Base-by-base conservation (phyloP, 2,113 vertebrate genomes). In the Echinops telfairi region DNA sequence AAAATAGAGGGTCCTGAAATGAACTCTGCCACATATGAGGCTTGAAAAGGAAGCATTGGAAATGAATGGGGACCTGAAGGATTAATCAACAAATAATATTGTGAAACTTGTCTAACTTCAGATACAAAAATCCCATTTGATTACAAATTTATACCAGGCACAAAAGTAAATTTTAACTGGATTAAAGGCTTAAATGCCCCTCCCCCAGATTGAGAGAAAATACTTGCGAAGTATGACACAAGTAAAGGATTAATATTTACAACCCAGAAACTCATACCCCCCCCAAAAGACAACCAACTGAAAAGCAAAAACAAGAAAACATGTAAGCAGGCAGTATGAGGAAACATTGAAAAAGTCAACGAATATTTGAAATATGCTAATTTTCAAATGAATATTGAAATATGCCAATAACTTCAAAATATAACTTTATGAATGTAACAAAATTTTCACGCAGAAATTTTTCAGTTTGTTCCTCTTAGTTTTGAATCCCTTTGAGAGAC, bases 121-220 rank as follows among this genome's bases (percentile, higher is more conserved):
- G 86, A 29, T 36, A 93, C 64, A 83, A 91, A 95, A 94, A 89
- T 89, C n/a, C 38, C 19, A 87, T 88, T 94, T 90, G 77, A 93
- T 86, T 91, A 6, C 20, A 88, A 78, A 91, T 86, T 93, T 81
- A 20, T 77, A 86, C 7, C 36, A 92, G 82, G 89, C 17, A 90
- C 76, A 31, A 88, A 68, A 92, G 90, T 88, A 90, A 90, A 93
- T 71, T 92, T 90, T n/a, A 89, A 80, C 82, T 84, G 60, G 66
- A 94, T 87, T 92, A 92, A 95, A 91, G 43, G 16, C 62, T 90
- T 92, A 81, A 83, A 47, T 81, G 86, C 80, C 71, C 88, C 92
- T 23, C 15, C 71, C 88, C 79, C 31, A 95, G 31, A 84, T 77
- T 79, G 23, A 47, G 31, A 86, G 27, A 90, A 93, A 93, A 90